These are phyloP conservation scores for Lottia gigantea DNA, from an alignment of 2,888 invertebrate genomes.

Conservation along the genomic window DNA sequence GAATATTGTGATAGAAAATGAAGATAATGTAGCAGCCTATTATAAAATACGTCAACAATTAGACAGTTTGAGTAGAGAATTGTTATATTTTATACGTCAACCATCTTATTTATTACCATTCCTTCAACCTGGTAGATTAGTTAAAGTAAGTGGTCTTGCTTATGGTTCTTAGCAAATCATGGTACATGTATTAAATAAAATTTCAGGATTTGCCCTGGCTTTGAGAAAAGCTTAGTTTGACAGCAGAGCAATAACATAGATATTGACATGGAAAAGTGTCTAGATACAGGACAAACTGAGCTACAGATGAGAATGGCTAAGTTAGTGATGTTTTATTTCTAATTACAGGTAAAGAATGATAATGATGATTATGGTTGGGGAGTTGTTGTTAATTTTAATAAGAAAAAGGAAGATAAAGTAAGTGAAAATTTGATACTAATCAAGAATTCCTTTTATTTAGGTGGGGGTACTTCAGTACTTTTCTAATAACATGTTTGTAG, in stretches of 20 bases:
- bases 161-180: too few species aligned
- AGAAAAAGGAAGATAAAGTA: slow-evolving; percentile 72
- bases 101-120: slow-evolving; percentile 92
- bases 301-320: background rate
- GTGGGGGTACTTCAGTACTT: too few species aligned
- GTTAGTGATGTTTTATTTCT: slow-evolving; percentile 30
- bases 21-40: slow-evolving; percentile 82
- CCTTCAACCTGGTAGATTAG: slow-evolving; percentile 90
- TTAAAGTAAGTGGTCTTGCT: slow-evolving; percentile 79
- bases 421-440: too few species aligned
- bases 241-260: too few species aligned
- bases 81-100: slow-evolving; percentile 82
- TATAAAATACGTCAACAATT: slow-evolving; percentile 87
- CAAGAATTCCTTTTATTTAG: too few species aligned
- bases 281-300: too few species aligned
- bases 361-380: slow-evolving; percentile 95
- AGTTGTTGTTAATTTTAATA: slow-evolving; percentile 91
- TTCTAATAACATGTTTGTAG: too few species aligned
- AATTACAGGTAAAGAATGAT: slow-evolving; percentile 80
- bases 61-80: slow-evolving; percentile 79
- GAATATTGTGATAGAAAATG: slow-evolving; percentile 75
- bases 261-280: too few species aligned
- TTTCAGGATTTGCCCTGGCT: too few species aligned
- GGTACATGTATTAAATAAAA: too few species aligned
- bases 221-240: too few species aligned